These are phyloP conservation scores for Poecilia gillii DNA, from an alignment of 2,797 vertebrate genomes.

Conservation along the genomic window DNA sequence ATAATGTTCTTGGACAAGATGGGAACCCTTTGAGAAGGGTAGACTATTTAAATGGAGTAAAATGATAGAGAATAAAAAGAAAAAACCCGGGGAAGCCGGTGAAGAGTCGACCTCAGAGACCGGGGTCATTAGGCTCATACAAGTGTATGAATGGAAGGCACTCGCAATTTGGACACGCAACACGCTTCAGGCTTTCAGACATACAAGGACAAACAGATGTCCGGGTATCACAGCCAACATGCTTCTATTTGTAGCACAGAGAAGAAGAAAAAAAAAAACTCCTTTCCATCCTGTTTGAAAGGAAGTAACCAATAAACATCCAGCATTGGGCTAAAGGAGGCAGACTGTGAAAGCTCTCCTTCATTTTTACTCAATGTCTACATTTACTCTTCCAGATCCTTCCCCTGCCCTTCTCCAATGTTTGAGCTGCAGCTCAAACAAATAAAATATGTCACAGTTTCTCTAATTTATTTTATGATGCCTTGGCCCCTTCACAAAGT, in stretches of 20 bases:
- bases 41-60: conserved; percentile 69
- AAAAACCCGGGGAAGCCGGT: conserved; percentile 53
- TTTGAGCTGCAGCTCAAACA: not conserved
- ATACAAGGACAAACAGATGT: conserved; percentile 82
- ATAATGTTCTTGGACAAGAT: conserved; percentile 58
- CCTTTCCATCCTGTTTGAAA: conserved; percentile 57
- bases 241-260: conserved; percentile 55
- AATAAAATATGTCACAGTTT: not conserved
- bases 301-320: conserved; percentile 54
- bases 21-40: conserved; percentile 49
- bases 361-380: conserved; percentile 28
- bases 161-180: conserved; percentile 72
- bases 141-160: conserved; percentile 71
- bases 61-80: conserved; percentile 33
- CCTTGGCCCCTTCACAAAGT: not conserved
- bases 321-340: conserved; percentile 42
- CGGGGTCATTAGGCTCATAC: conserved; percentile 75
- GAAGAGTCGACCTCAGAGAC: conserved; percentile 58
- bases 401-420: not conserved
- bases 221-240: conserved; percentile 74
- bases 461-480: not conserved
- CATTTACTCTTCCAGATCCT: conserved; percentile 27
- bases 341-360: conserved; percentile 30
- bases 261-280: conserved; percentile 44
- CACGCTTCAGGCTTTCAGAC: conserved; percentile 70